A percentile compares a stretch with the other conserved stretches of the same genome.
phyloP scores from a whole-genome alignment of 2,888 invertebrate species.

The Beris morrisii region DNA sequence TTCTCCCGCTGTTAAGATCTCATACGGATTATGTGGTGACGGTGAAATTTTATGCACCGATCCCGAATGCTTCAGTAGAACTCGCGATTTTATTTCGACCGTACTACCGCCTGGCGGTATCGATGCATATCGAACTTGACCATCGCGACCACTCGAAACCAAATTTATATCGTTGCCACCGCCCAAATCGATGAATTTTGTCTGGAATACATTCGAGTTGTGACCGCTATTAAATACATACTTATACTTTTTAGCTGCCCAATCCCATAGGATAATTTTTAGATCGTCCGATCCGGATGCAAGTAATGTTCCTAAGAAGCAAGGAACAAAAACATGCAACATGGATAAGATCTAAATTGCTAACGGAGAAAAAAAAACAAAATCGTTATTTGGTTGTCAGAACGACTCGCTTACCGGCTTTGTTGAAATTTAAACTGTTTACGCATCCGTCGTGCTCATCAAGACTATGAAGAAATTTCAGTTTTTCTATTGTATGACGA shows the following conservation, averaged over 20 bases:
- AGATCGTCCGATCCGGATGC: conserved; percentile 93
- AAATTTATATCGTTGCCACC: conserved; percentile 71
- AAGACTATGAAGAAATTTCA: conserved; percentile 76
- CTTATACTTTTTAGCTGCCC: conserved; percentile 70
- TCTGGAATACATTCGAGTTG: conserved; percentile 85
- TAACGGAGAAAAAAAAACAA: background rate
- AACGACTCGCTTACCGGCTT: conserved; percentile 60
- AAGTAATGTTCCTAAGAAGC: conserved; percentile 64
- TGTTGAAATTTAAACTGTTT: conserved; percentile 89
- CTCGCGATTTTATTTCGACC: conserved; percentile 46
- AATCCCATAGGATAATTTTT: conserved; percentile 86
- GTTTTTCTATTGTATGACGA: conserved; percentile 76
- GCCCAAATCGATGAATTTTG: conserved; percentile 81
- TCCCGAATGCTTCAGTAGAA: conserved; percentile 71
- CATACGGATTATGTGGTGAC: conserved; percentile 72
- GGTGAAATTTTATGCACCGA: conserved; percentile 86
- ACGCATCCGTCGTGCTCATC: conserved; percentile 87
- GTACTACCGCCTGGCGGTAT: conserved; percentile 60
- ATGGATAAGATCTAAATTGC: background rate
- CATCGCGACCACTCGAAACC: conserved; percentile 86
- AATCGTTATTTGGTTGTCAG: background rate
- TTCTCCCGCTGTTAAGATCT: conserved; percentile 84
- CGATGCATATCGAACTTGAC: conserved; percentile 71
- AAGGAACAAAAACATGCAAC: background rate
- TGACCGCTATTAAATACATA: conserved; percentile 80